A percentile compares a stretch with the other conserved stretches of the same genome.
Conservation (phyloP, 2,888 invertebrate species). For the Amphipoea lucens region DNA sequence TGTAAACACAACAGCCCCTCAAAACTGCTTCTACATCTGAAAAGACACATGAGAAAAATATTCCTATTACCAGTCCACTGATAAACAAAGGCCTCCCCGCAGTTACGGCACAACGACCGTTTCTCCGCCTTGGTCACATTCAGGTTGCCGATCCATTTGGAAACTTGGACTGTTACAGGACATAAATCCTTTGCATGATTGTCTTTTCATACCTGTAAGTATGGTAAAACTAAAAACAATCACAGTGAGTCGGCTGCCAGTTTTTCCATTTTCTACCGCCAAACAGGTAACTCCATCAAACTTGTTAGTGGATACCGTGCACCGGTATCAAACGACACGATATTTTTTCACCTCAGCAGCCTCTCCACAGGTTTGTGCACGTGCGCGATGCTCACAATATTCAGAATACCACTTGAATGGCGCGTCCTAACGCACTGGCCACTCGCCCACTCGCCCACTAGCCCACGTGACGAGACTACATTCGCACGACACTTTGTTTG, state of each 20-base stretch:
- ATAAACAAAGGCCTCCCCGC: background rate
- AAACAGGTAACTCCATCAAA: background rate
- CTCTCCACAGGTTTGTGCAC: conserved; percentile 76
- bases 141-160: background rate
- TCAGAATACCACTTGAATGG: conserved; percentile 88
- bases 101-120: background rate
- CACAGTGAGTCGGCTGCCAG: background rate
- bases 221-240: conserved; percentile 1
- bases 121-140: background rate
- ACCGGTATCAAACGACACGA: background rate
- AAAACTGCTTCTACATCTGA: background rate
- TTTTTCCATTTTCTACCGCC: background rate
- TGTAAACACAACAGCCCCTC: no score
- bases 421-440: conserved; percentile 83
- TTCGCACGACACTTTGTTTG: conserved; percentile 64
- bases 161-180: background rate
- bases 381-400: conserved; percentile 85
- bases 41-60: background rate
- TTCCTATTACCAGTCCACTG: background rate
- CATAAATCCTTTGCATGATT: background rate
- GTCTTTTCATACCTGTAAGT: background rate
- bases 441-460: conserved; percentile 62
- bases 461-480: conserved; percentile 82
- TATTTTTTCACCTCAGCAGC: conserved; percentile 48
- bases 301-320: background rate